Conservation (phyloP, 2,113 vertebrate genomes). For the Ia io region DNA sequence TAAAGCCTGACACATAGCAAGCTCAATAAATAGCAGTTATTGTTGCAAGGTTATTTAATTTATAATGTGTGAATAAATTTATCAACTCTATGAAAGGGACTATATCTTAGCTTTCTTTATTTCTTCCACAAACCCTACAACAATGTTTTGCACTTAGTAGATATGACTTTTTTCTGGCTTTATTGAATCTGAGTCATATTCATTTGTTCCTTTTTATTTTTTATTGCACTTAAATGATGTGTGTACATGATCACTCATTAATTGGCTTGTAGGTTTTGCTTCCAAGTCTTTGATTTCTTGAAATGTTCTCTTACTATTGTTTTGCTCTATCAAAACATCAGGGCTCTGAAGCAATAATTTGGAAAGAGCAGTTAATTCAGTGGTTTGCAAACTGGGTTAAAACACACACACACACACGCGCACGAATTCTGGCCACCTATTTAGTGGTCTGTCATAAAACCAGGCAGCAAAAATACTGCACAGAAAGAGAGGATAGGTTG, state of each 20-base stretch:
- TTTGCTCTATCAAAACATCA: constrained; percentile 45
- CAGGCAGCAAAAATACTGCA: background rate
- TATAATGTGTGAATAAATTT: background rate
- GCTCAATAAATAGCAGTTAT: background rate
- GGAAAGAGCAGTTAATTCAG: background rate
- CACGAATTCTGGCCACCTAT: background rate
- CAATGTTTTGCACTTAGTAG: background rate
- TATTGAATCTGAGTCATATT: background rate
- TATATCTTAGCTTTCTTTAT: constrained; percentile 3
- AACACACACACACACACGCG: background rate
- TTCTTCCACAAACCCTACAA: background rate
- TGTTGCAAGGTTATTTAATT: background rate
- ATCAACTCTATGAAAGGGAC: background rate
- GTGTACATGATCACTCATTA: background rate
- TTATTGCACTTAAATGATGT: background rate
- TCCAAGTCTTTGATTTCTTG: background rate
- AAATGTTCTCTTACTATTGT: background rate
- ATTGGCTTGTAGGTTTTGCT: background rate
- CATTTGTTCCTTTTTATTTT: background rate
- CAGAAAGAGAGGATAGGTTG: background rate
- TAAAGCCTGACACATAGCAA: background rate
- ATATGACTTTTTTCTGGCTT: background rate
- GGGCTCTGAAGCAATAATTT: constrained; percentile 20
- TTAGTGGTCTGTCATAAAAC: constrained; percentile 8
- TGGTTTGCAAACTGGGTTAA: constrained; percentile 14